phyloP scores from a whole-genome alignment of 2,888 invertebrate species.

The Mythimna ferrago region DNA sequence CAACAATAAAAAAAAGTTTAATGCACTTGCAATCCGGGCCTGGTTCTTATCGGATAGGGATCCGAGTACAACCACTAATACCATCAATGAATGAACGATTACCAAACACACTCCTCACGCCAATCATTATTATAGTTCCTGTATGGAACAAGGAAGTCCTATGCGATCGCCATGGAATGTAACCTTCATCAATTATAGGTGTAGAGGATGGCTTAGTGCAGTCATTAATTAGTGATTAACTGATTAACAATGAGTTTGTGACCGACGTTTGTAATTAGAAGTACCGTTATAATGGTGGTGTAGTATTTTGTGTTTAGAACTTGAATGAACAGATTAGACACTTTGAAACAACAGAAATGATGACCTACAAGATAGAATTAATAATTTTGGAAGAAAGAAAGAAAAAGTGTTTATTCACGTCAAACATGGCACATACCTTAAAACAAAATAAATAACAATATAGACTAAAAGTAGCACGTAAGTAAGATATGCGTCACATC shows the following conservation, averaged over 20 bases:
- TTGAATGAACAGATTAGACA: background rate
- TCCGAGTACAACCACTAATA: background rate
- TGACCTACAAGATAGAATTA: too few relatives aligned
- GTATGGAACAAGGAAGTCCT: conserved; percentile 58
- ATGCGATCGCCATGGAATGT: conserved; percentile 40
- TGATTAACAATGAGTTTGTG: conserved; percentile 46
- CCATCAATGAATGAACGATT: conserved; percentile 22
- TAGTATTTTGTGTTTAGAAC: conserved; percentile 4
- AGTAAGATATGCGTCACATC: too few relatives aligned
- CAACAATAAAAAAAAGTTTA: too few relatives aligned
- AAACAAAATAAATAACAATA: too few relatives aligned
- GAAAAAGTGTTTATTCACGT: too few relatives aligned
- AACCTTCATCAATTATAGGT: conserved; percentile 50
- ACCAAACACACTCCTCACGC: conserved; percentile 21
- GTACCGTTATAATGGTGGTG: conserved; percentile 30
- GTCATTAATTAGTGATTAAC: conserved; percentile 49
- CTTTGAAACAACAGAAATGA: too few relatives aligned
- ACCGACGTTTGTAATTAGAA: conserved; percentile 32
- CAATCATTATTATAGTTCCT: conserved; percentile 48
- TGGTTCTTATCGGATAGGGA: too few relatives aligned
- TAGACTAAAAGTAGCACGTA: too few relatives aligned
- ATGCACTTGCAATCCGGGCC: too few relatives aligned
- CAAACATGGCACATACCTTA: too few relatives aligned
- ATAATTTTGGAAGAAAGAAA: too few relatives aligned
- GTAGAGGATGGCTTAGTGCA: conserved; percentile 34